phyloP scores from a whole-genome alignment of 1,140 invertebrate species.

The Drosophila bipectinata region DNA sequence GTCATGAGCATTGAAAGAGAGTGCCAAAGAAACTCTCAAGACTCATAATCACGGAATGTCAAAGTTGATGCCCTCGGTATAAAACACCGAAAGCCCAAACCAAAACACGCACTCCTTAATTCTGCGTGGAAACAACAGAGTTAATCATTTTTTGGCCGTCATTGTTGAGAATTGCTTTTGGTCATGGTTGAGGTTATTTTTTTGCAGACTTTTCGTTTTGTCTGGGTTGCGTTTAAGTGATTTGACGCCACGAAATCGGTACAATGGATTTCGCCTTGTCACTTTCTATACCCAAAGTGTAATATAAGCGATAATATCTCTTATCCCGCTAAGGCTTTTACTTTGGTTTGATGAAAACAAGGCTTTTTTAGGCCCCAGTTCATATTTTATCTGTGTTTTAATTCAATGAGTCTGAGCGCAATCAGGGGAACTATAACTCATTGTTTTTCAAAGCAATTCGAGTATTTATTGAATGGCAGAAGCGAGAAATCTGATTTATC shows the following conservation, averaged over 20 bases:
- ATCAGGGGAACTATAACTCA: conserved; percentile 26
- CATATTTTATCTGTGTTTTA: conserved; percentile 51
- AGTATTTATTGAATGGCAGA: too few relatives aligned
- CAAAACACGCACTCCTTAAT: conserved; percentile 32
- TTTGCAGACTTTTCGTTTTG: conserved; percentile 47
- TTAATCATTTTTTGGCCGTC: conserved; percentile 73
- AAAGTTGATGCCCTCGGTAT: conserved; percentile 73
- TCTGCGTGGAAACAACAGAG: conserved; percentile 43
- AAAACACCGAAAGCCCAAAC: conserved; percentile 40
- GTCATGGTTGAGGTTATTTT: conserved; percentile 24
- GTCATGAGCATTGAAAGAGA: conserved; percentile 51
- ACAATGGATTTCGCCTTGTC: conserved; percentile 55
- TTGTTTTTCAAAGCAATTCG: not conserved
- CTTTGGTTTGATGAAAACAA: conserved; percentile 39
- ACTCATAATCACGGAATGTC: conserved; percentile 75
- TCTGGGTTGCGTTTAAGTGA: conserved; percentile 70
- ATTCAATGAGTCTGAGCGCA: conserved; percentile 38
- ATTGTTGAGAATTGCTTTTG: conserved; percentile 66
- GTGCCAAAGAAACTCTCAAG: conserved; percentile 37
- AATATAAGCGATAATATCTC: conserved; percentile 23
- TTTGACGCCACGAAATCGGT: conserved; percentile 64
- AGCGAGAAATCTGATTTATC: too few relatives aligned
- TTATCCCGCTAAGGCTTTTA: conserved; percentile 41
- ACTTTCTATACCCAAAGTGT: conserved; percentile 34
- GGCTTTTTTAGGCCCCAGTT: conserved; percentile 14